Evolutionary conservation across 1,140 invertebrate species (phyloP).

Genomic region (Tetramorium parvispinum): DNA sequence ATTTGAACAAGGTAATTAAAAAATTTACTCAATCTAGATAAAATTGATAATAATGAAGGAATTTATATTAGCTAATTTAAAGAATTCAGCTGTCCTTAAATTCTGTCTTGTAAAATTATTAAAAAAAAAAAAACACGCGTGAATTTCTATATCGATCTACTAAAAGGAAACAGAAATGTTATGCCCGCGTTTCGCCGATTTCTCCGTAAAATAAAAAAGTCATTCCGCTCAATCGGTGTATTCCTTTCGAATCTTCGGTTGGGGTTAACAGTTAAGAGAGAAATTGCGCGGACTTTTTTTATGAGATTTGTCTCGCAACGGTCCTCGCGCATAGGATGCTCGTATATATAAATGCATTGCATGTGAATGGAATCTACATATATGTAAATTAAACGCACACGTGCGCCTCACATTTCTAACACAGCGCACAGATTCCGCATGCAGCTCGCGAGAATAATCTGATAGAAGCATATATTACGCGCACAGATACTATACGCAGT

Average conservation of each 20-base stretch:
- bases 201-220: neutral
- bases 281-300: constrained; percentile 44
- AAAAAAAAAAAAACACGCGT: neutral
- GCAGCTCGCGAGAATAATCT: constrained; percentile 10
- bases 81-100: neutral
- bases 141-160: neutral
- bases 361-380: constrained; percentile 51
- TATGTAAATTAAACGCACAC: constrained; percentile 61
- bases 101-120: constrained; percentile 4
- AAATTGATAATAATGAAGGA: neutral
- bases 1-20: neutral
- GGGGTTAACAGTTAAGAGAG: constrained; percentile 48
- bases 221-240: neutral
- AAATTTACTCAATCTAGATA: neutral
- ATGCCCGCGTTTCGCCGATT: neutral
- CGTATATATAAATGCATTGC: constrained; percentile 37
- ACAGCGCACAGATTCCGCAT: constrained; percentile 2
- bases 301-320: neutral
- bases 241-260: neutral
- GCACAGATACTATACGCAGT: too few relatives aligned
- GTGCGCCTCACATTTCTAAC: constrained; percentile 27
- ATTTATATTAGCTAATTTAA: neutral
- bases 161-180: neutral
- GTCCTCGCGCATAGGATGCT: neutral
- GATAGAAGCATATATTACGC: neutral